Evolutionary conservation across 1,140 invertebrate species (phyloP).

Genomic region (Tyrophagus putrescentiae): DNA sequence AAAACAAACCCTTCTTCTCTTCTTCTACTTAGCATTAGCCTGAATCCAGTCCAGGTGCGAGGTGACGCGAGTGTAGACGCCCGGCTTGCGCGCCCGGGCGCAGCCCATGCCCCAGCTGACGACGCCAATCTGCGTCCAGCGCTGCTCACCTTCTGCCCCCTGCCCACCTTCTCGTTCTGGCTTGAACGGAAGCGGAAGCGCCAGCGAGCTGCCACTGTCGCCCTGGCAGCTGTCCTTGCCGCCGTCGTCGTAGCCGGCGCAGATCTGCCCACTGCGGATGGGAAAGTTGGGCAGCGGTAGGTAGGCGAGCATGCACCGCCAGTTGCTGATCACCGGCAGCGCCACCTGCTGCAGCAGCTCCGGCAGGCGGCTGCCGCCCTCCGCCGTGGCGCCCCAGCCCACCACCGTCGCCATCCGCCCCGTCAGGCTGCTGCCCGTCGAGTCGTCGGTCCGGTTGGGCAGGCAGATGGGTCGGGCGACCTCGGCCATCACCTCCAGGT

Average conservation of each 20-base stretch:
- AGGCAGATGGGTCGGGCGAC: conserved; percentile 17
- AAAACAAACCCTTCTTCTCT: no score
- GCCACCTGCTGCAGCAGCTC: conserved; percentile 59
- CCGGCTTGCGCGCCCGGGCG: conserved; percentile 73
- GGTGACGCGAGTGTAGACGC: conserved; percentile 64
- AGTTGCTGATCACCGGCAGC: conserved; percentile 75
- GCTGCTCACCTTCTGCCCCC: no score
- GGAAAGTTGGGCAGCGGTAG: conserved; percentile 14
- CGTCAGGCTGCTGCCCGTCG: conserved; percentile 35
- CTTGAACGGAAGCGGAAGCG: not conserved
- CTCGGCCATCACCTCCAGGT: conserved; percentile 12
- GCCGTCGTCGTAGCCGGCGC: conserved; percentile 52
- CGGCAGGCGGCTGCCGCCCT: conserved; percentile 27
- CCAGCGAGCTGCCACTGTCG: conserved; percentile 22
- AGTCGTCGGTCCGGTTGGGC: not conserved
- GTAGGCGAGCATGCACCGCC: conserved; percentile 27
- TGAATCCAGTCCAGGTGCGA: no score
- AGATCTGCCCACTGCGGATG: conserved; percentile 44
- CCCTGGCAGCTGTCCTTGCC: conserved; percentile 59
- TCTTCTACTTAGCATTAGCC: no score
- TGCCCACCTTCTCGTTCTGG: no score
- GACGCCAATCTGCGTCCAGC: conserved; percentile 61
- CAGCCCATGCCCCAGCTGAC: conserved; percentile 74
- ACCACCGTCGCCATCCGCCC: conserved; percentile 45
- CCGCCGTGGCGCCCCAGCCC: conserved; percentile 27